A percentile compares a stretch with the other conserved stretches of the same genome.
Evolutionary conservation across 1,140 invertebrate species (phyloP).

Genomic region (Lucilia cuprina): DNA sequence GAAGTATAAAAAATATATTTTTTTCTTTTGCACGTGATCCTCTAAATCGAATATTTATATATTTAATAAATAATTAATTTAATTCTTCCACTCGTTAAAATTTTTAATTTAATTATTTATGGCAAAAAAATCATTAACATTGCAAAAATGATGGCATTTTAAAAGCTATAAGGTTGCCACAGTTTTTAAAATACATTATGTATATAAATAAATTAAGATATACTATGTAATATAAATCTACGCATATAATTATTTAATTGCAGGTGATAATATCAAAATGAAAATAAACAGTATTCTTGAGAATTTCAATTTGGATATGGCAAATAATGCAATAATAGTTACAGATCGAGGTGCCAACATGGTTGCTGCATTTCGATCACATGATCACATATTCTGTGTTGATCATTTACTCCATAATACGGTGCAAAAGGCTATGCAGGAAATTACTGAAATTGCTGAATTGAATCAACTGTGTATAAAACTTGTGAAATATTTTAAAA

Average conservation of each 20-base stretch:
- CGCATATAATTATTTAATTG: not conserved
- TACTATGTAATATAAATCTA: too few relatives aligned
- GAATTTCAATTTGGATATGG: constrained; percentile 36
- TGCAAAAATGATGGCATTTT: too few relatives aligned
- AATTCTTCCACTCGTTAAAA: too few relatives aligned
- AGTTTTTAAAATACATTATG: too few relatives aligned
- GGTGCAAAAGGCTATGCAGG: constrained; percentile 36
- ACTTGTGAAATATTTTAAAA: constrained; percentile 39
- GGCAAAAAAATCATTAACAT: too few relatives aligned
- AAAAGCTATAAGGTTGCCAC: too few relatives aligned
- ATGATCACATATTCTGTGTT: constrained; percentile 36
- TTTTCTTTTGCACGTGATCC: not conserved
- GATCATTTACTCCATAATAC: constrained; percentile 37
- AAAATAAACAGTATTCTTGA: constrained; percentile 30
- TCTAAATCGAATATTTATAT: constrained; percentile 19
- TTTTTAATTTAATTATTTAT: too few relatives aligned
- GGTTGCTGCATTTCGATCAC: constrained; percentile 31
- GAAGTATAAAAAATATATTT: not conserved
- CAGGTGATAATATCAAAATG: not conserved
- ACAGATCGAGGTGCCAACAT: constrained; percentile 40
- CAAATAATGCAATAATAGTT: constrained; percentile 38
- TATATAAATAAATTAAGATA: too few relatives aligned
- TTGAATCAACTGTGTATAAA: constrained; percentile 10
- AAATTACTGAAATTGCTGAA: constrained; percentile 22
- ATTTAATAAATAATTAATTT: too few relatives aligned